These are phyloP conservation scores for Temnothorax curvispinosus DNA, from an alignment of 1,140 invertebrate species.

Conservation along the genomic window DNA sequence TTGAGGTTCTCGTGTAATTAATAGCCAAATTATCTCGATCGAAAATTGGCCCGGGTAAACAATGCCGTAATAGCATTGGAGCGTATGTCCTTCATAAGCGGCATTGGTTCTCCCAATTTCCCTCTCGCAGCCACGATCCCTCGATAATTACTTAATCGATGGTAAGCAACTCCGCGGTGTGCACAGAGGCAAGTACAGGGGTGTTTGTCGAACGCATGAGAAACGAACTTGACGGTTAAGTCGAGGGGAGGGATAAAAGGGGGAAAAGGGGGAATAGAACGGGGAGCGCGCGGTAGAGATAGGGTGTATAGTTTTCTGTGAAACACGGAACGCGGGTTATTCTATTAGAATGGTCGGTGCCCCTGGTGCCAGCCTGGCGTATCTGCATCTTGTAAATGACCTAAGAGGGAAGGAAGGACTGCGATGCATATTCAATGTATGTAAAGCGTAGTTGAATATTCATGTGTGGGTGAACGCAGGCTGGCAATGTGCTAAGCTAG, in stretches of 20 bases:
- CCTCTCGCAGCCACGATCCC: slow-evolving; percentile 56
- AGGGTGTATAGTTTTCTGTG: slow-evolving; percentile 72
- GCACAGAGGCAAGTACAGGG: slow-evolving; percentile 26
- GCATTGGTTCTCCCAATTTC: slow-evolving; percentile 70
- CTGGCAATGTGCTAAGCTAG: slow-evolving; percentile 81
- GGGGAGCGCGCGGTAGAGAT: slow-evolving; percentile 3
- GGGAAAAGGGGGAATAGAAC: not conserved
- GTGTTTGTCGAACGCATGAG: slow-evolving; percentile 47
- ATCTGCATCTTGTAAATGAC: slow-evolving; percentile 85
- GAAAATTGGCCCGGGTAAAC: slow-evolving; percentile 18
- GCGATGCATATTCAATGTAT: slow-evolving; percentile 84
- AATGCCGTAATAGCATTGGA: slow-evolving; percentile 34
- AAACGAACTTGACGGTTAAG: slow-evolving; percentile 37
- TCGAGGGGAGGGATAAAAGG: not conserved
- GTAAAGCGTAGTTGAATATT: slow-evolving; percentile 84
- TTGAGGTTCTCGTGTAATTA: not conserved
- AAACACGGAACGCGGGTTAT: slow-evolving; percentile 74
- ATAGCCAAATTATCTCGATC: slow-evolving; percentile 20
- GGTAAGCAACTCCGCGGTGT: slow-evolving; percentile 65
- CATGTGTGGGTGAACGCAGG: slow-evolving; percentile 82
- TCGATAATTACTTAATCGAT: slow-evolving; percentile 80
- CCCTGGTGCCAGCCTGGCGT: slow-evolving; percentile 72
- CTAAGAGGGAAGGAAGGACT: slow-evolving; percentile 84
- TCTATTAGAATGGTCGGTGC: slow-evolving; percentile 80
- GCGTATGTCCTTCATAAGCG: slow-evolving; percentile 38